These are phyloP conservation scores for Scyliorhinus canicula DNA, from an alignment of 2,797 vertebrate species.

Conservation along the genomic window DNA sequence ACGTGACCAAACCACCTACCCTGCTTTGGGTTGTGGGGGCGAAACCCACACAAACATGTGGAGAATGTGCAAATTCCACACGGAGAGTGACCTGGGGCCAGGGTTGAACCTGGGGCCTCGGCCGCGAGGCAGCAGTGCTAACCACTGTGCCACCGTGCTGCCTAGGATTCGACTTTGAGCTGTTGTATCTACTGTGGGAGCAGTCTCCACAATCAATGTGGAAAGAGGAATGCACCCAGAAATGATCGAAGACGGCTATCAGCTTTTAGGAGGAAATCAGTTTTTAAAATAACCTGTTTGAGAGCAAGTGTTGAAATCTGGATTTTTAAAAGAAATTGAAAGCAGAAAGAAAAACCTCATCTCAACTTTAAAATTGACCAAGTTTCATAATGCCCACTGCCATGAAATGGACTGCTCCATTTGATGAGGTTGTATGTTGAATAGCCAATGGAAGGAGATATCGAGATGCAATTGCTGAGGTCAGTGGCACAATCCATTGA, in stretches of 20 bases:
- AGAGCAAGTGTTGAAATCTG: not conserved
- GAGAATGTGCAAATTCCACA: too few species aligned
- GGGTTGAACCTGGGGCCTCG: too few species aligned
- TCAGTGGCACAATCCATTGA: not conserved
- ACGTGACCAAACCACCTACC: too few species aligned
- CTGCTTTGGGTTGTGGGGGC: too few species aligned
- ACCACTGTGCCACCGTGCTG: too few species aligned
- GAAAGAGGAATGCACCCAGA: not conserved
- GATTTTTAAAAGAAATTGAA: not conserved
- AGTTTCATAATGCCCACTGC: not conserved
- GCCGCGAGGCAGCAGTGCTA: too few species aligned
- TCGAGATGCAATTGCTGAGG: not conserved
- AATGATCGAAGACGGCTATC: not conserved
- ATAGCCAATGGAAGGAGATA: conserved; percentile 10
- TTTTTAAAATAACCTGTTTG: not conserved
- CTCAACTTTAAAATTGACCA: not conserved
- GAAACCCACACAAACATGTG: too few species aligned
- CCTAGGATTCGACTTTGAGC: not conserved
- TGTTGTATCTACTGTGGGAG: too few species aligned
- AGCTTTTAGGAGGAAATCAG: not conserved
- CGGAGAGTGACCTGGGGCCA: too few species aligned
- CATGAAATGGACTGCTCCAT: not conserved
- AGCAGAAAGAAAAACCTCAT: not conserved
- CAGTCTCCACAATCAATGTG: not conserved
- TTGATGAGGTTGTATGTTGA: not conserved